phyloP scores from a whole-genome alignment of 2,888 invertebrate genomes.

The Eurois occulta region DNA sequence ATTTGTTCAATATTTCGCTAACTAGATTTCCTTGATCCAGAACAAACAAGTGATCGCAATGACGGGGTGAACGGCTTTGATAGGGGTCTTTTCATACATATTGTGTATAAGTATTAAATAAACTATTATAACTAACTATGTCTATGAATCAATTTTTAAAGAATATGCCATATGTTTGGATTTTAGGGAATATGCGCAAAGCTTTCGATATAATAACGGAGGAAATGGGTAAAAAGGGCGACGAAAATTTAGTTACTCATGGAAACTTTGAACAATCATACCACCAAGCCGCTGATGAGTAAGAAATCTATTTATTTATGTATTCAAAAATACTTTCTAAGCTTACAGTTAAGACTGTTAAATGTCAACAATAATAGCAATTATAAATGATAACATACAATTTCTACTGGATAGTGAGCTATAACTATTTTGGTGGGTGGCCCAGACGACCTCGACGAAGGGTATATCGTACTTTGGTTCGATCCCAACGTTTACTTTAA shows the following conservation, averaged over 20 bases:
- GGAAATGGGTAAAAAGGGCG: slow-evolving; percentile 79
- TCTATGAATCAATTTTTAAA: background rate
- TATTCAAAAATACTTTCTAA: background rate
- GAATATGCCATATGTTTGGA: background rate
- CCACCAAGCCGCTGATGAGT: slow-evolving; percentile 79
- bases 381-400: background rate
- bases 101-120: background rate
- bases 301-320: slow-evolving; percentile 56
- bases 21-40: background rate
- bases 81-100: background rate
- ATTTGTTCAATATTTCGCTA: background rate
- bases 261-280: slow-evolving; percentile 81
- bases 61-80: background rate
- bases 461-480: background rate
- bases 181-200: slow-evolving; percentile 80
- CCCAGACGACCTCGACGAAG: background rate
- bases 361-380: background rate
- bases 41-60: background rate
- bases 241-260: slow-evolving; percentile 71
- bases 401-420: background rate
- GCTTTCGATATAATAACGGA: slow-evolving; percentile 79
- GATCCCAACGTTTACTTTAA: background rate
- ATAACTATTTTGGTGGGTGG: background rate
- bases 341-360: background rate
- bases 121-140: background rate